Evolutionary conservation across 1,140 invertebrate genomes (phyloP), one percentile per base, ranked within the genome.

Genomic region (Drosophila grimshawi): DNA sequence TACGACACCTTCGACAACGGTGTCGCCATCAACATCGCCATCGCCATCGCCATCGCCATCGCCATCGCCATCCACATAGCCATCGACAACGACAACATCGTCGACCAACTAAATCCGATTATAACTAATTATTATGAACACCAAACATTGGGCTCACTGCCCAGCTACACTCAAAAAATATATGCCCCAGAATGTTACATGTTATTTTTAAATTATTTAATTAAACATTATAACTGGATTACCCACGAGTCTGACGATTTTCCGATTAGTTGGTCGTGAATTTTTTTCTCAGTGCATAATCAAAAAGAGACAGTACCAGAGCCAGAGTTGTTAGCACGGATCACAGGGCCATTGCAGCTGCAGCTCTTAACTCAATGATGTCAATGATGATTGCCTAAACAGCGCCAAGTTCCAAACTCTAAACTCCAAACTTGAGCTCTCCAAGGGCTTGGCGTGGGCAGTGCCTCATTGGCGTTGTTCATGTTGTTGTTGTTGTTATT

Each of bases 111-210:
- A 88, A 88, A 88, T 88, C 83, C 83, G 83, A 88, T 88, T 88
- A 88, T 88, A 88, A 88, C 83, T 88, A 88, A 88, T 88, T 88
- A 88, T 88, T 83, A 76, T 88, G 83, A 80, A 78, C 78, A 65
- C 52, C 51, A 80, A 70, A 62, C 49, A 69, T 59, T 45, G 65
- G 73, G 52, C 37, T 43, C 59, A 32, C 65, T 57, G 37, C 37
- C 11, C 29, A 29, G 48, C 48, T 33, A 30, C 10, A 11, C n/a
- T 5, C 10, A 6, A 43, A 43, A 43, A 43, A n/a, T 10, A 3
- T n/a, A 43, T 43, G 10, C 10, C 19, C 1, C 19, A 1, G 19
- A 19, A 19, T 19, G 19, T 19, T 19, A 19, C 2, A 19, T 19
- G 19, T 19, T 1, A 19, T 19, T 19, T 19, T 19, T 19, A 19